phyloP scores from a whole-genome alignment of 1,140 invertebrate genomes.

The Drosophila suzukii region DNA sequence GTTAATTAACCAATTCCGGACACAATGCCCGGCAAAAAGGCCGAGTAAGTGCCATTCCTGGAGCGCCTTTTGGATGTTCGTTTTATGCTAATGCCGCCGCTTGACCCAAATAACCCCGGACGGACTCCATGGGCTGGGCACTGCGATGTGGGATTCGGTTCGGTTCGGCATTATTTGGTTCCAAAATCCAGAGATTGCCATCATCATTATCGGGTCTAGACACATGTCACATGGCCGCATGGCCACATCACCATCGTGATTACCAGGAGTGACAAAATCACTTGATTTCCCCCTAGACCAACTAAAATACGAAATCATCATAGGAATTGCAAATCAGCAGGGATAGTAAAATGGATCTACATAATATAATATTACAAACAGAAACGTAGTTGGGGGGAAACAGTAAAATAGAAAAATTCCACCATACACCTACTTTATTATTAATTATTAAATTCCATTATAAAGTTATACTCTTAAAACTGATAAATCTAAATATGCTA shows the following conservation, averaged over 20 bases:
- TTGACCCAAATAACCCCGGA: slow-evolving; percentile 24
- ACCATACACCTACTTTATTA: no score
- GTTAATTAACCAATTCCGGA: slow-evolving; percentile 46
- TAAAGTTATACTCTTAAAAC: no score
- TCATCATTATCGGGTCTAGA: slow-evolving; percentile 39
- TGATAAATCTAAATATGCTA: no score
- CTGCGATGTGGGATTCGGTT: not conserved
- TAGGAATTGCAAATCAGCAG: slow-evolving; percentile 15
- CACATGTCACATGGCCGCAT: slow-evolving; percentile 5
- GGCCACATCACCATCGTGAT: not conserved
- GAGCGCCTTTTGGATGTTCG: slow-evolving; percentile 40
- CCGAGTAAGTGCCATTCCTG: slow-evolving; percentile 43
- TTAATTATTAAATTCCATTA: no score
- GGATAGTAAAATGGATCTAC: not conserved
- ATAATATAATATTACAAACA: not conserved
- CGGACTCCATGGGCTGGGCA: slow-evolving; percentile 5
- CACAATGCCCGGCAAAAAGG: slow-evolving; percentile 23
- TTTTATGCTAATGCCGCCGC: slow-evolving; percentile 46
- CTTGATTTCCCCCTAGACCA: slow-evolving; percentile 17
- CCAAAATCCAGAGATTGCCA: slow-evolving; percentile 16
- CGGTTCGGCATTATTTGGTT: not conserved
- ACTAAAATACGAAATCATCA: not conserved
- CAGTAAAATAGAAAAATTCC: no score
- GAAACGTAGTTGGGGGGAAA: no score
- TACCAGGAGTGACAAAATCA: not conserved